Base-by-base conservation (phyloP, 2,888 invertebrate species). In the Toxonevra muliebris region DNA sequence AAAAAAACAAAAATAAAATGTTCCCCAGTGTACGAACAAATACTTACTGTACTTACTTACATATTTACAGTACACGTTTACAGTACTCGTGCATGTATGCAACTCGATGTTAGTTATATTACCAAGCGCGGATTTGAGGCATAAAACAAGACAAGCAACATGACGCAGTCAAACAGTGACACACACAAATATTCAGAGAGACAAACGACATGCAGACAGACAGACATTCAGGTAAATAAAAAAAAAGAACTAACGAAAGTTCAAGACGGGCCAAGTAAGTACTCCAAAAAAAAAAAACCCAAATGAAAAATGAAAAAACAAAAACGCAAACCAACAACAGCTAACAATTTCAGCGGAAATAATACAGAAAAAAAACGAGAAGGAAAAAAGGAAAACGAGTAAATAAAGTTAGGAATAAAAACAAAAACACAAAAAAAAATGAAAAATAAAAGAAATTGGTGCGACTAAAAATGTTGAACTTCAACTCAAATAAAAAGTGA, bases 281-380 rank as follows among this genome's bases (percentile, higher is more conserved):
- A n/a, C 48, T 48, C 15, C 15, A 10, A n/a, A 43, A 59, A 10
- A n/a, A 43, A 59, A 30, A 30, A 30, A 30, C 7, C 7, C 30
- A 30, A 30, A 4, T 7, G 30, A 30, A 30, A 30, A 30, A 30
- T n/a, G n/a, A n/a, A n/a, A n/a, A n/a, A n/a, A n/a, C n/a, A n/a
- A n/a, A n/a, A 11, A 43, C 4, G 11, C 7, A 12, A 10, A 10
- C 5, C 15, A 59, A 43, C 42, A 41, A 15, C n/a, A 59, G 41
- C 15, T 48, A 10, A n/a, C 59, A 48, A n/a, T 48, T 60, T 60
- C 60, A 60, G 60, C 60, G 48, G 60, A 60, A 60, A 60, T 48
- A 48, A 43, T 60, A 17, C 43, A 19, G 19, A 60, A 60, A 48
- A 8, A 48, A 15, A 13, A 13, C 11, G 13, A 45, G 13, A 45